Percentiles rank a stretch among this genome's conserved stretches.
Conservation (phyloP, 2,113 vertebrate species). For the Microcebus tavaratra region DNA sequence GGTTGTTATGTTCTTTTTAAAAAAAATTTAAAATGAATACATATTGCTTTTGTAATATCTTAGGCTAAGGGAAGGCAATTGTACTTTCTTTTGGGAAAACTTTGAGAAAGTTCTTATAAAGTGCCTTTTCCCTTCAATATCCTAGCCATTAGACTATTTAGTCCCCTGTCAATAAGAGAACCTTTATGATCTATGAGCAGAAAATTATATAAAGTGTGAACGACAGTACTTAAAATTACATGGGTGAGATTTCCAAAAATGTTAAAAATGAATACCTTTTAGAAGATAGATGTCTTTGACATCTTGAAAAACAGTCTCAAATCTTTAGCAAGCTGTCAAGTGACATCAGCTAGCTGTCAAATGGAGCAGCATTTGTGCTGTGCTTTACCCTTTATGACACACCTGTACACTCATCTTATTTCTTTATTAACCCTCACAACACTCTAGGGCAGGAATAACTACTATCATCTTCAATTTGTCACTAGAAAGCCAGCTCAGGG, state of each 20-base stretch:
- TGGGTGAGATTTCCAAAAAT: neutral
- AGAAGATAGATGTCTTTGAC: neutral
- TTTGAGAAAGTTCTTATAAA: neutral
- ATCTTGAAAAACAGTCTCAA: neutral
- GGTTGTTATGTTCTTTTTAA: neutral
- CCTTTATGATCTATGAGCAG: neutral
- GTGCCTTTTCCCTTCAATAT: neutral
- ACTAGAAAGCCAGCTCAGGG: neutral
- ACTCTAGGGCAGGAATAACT: neutral
- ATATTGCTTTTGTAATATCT: slow-evolving; percentile 1
- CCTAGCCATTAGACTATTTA: neutral
- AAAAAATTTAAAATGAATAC: neutral
- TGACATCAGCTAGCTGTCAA: neutral
- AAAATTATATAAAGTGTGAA: neutral
- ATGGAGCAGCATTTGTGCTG: neutral
- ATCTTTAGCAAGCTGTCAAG: neutral
- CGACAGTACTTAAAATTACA: neutral
- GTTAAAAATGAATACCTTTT: neutral
- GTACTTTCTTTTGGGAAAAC: neutral
- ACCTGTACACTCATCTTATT: rapidly evolving
- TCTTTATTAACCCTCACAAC: neutral
- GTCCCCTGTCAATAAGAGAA: neutral
- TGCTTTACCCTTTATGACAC: neutral
- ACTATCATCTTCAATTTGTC: neutral
- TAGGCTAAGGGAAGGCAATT: neutral